Percentiles rank a stretch among this genome's conserved stretches.
phyloP scores from a whole-genome alignment of 2,113 vertebrate species.

The Mormoops blainvillei region DNA sequence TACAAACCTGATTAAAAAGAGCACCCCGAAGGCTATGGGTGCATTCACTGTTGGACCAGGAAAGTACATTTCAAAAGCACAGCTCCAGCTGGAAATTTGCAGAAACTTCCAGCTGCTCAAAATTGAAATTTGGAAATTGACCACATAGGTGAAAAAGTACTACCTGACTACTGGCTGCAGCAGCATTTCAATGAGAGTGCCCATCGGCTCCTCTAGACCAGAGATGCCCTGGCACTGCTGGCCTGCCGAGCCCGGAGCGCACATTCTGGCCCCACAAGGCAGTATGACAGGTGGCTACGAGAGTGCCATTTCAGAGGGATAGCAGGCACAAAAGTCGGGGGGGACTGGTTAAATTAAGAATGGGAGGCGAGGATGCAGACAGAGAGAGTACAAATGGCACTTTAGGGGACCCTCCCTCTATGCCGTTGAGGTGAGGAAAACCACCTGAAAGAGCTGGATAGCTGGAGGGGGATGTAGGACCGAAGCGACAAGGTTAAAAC shows the following conservation, averaged over 20 bases:
- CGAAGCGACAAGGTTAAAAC: not conserved
- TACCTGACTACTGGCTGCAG: not conserved
- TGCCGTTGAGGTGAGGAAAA: not conserved
- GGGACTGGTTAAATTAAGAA: not conserved
- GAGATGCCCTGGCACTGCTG: not conserved
- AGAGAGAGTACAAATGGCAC: not conserved
- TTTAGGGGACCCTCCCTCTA: not conserved
- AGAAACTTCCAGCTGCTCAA: not conserved
- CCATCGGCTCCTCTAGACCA: not conserved
- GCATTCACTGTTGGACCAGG: not conserved
- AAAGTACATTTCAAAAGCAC: constrained; percentile 21
- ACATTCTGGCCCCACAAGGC: no score
- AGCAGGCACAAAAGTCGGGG: not conserved
- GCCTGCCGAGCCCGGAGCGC: no score
- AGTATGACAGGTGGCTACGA: no score
- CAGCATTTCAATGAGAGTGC: not conserved
- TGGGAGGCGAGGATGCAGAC: not conserved
- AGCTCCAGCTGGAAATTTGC: not conserved
- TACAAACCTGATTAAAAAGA: constrained; percentile 27
- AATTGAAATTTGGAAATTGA: constrained; percentile 46
- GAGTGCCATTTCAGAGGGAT: not conserved
- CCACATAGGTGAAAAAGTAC: rapidly evolving
- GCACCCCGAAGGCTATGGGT: not conserved
- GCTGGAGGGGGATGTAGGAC: not conserved
- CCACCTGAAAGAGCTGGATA: no score